Evolutionary conservation across 2,113 vertebrate species (phyloP).

Genomic region (Tautogolabrus adspersus): DNA sequence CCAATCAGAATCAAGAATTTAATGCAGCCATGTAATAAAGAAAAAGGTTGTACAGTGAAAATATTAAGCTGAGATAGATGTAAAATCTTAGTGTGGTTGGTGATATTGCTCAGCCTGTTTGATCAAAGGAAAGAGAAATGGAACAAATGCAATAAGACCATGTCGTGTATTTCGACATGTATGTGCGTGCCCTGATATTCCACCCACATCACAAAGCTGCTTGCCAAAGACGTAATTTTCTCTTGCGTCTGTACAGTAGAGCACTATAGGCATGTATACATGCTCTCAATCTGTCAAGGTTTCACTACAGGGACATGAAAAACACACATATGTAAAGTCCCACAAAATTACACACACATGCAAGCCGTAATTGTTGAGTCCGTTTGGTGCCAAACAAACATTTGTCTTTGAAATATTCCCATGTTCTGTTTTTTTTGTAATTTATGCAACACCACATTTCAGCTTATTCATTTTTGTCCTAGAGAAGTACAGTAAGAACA

Average conservation of each 20-base stretch:
- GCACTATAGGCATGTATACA: slow-evolving; percentile 33
- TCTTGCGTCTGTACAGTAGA: slow-evolving; percentile 23
- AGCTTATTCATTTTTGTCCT: not conserved
- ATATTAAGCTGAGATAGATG: not conserved
- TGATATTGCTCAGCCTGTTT: slow-evolving; percentile 35
- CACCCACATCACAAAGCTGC: slow-evolving; percentile 45
- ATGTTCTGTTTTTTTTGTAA: not conserved
- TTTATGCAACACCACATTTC: slow-evolving; percentile 5
- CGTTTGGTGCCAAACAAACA: slow-evolving; percentile 35
- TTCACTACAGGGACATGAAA: slow-evolving; percentile 41
- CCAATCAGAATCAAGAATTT: too few species aligned
- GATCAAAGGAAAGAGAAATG: slow-evolving; percentile 45
- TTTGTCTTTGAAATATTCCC: slow-evolving; percentile 37
- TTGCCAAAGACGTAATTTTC: slow-evolving; percentile 41
- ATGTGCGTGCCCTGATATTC: slow-evolving; percentile 28
- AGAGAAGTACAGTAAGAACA: not conserved
- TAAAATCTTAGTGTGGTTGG: slow-evolving; percentile 18
- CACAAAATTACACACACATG: slow-evolving; percentile 16
- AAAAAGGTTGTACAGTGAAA: too few species aligned
- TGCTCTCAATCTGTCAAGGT: slow-evolving; percentile 67
- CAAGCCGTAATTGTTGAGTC: slow-evolving; percentile 21
- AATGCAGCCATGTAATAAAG: too few species aligned
- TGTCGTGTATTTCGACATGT: slow-evolving; percentile 25
- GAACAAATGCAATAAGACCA: slow-evolving; percentile 20
- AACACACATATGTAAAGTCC: slow-evolving; percentile 22